These are phyloP conservation scores for Prunella fulvescens DNA, from an alignment of 2,113 vertebrate genomes.

Conservation along the genomic window DNA sequence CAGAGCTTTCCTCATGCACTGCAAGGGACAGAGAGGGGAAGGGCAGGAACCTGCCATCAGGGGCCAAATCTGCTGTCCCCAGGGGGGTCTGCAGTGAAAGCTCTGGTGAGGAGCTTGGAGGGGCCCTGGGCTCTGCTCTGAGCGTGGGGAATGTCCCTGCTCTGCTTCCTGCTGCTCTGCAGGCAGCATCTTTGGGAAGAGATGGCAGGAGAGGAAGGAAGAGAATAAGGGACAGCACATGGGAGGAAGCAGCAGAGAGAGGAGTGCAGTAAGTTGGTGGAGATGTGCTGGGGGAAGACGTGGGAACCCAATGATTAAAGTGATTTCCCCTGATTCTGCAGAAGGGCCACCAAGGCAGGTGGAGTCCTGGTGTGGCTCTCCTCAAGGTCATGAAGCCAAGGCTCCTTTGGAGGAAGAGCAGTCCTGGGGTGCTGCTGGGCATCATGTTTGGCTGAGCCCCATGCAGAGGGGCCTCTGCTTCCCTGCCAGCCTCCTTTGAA, in stretches of 20 bases:
- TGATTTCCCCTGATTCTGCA: background rate
- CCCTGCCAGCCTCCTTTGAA: background rate
- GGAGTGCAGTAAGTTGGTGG: background rate
- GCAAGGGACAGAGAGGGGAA: background rate
- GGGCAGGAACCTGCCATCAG: background rate
- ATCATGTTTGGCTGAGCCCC: background rate
- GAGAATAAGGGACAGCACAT: background rate
- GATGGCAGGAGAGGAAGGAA: background rate
- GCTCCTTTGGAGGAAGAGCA: background rate
- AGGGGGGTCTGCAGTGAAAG: background rate
- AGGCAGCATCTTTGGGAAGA: background rate
- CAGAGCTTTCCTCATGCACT: fast-evolving
- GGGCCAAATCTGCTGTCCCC: background rate
- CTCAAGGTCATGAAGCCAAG: background rate
- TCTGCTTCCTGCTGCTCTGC: background rate
- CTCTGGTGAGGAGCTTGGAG: background rate
- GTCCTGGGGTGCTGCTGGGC: background rate
- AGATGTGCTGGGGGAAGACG: background rate
- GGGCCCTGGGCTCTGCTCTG: background rate
- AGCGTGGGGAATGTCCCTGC: background rate
- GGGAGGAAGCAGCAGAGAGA: background rate
- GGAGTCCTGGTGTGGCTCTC: fast-evolving
- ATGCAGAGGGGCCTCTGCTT: background rate
- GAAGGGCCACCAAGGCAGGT: background rate
- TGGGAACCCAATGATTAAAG: background rate